Evolutionary conservation across 1,140 invertebrate genomes (phyloP).

Genomic region (Anoplolepis gracilipes): DNA sequence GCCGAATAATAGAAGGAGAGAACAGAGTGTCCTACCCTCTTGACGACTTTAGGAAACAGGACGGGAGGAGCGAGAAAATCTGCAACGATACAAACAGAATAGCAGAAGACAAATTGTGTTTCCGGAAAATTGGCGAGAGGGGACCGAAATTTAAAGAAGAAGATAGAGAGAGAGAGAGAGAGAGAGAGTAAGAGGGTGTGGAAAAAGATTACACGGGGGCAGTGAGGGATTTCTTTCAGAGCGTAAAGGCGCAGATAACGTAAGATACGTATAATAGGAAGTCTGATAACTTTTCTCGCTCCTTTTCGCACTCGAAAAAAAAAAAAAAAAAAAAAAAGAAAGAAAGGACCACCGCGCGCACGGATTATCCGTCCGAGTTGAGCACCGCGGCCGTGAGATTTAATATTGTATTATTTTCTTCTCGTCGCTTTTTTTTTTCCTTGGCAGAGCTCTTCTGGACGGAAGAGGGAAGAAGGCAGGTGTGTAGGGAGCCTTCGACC

Average conservation of each 20-base stretch:
- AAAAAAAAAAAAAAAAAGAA: too few species aligned
- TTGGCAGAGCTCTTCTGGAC: conserved; percentile 8
- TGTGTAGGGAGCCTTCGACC: conserved; percentile 1
- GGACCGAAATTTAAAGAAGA: conserved; percentile 6
- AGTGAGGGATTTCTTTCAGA: conserved; percentile 37
- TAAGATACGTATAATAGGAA: conserved; percentile 58
- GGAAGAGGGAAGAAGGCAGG: not conserved
- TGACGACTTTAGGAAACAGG: not conserved
- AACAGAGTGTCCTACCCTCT: not conserved
- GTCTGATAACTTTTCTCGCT: conserved; percentile 57
- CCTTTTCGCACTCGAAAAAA: not conserved
- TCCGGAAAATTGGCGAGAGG: not conserved
- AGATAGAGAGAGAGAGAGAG: not conserved
- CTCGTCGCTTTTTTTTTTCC: too few species aligned
- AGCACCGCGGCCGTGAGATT: conserved; percentile 43
- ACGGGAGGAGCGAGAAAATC: conserved; percentile 28
- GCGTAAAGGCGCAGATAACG: conserved; percentile 19
- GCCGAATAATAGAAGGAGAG: not conserved
- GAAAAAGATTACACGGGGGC: not conserved
- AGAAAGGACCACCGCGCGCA: not conserved
- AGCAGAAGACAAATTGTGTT: conserved; percentile 51
- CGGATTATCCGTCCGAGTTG: conserved; percentile 63
- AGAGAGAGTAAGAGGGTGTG: not conserved
- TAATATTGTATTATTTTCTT: conserved; percentile 71
- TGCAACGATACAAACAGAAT: conserved; percentile 47